Conservation (phyloP, 2,797 vertebrate species). For the Chrysocyon brachyurus region DNA sequence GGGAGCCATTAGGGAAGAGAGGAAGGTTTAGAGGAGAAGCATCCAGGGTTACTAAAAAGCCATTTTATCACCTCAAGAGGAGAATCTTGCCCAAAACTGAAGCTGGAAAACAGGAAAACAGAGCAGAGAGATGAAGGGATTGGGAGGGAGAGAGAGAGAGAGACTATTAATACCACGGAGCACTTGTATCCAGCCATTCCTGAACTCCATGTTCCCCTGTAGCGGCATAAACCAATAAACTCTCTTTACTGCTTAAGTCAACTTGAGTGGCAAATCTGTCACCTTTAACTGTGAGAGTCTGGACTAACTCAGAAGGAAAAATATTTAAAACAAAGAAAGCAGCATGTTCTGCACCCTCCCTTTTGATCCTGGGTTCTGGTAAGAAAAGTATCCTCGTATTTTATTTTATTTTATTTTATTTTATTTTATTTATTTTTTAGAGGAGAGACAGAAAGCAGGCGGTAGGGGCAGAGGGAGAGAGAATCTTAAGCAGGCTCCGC, state of each 20-base stretch:
- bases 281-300: neutral
- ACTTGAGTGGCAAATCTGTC: neutral
- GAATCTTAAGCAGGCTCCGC: neutral
- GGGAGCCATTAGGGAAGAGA: neutral
- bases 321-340: neutral
- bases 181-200: neutral
- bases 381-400: neutral
- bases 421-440: neutral
- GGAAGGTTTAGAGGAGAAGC: neutral
- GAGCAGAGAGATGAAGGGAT: neutral
- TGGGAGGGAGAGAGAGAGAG: neutral
- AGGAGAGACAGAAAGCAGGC: neutral
- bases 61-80: neutral
- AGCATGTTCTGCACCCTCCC: neutral
- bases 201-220: neutral
- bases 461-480: neutral
- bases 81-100: neutral
- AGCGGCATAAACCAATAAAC: neutral
- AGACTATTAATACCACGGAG: accelerated
- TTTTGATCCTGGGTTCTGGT: neutral
- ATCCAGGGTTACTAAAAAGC: neutral
- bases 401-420: neutral
- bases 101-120: neutral
- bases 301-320: neutral
- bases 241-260: neutral